Evolutionary conservation across 1,140 invertebrate species (phyloP), one percentile per base, ranked within the genome.

Genomic region (Bradynema listronoti): DNA sequence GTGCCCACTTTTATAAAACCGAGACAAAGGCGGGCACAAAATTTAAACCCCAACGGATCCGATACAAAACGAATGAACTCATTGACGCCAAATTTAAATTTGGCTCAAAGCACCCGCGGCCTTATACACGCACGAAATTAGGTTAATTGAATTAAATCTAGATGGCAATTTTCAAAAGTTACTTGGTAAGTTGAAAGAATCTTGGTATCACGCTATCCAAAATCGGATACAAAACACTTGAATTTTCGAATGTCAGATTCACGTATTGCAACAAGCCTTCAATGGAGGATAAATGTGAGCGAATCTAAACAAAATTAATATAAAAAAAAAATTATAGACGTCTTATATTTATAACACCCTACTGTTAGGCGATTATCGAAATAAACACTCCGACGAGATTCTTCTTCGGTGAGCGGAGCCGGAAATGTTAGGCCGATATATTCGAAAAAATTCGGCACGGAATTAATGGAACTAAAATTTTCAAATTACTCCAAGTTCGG

Each of bases 241-340:
- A 58, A 27, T 32, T 22, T 22, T 69, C 41, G 22, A 58, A 27
- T 9, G 68, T 41, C 1, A 56, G 54, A 41, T 70, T 65, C 24
- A 76, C 69, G 30, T 76, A 63, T 30, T 57, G 45, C 4, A 73
- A 22, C 2, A 69, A 65, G 0, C 71, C 71, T 6, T 73, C 71
- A 33, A 73, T 51, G 9, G 71, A 33, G n/a, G 61, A 59, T 4
- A 75, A 52, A 46, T 72, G 43, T n/a, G n/a, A n/a, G n/a, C n/a
- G n/a, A n/a, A n/a, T n/a, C n/a, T n/a, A n/a, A n/a, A n/a, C n/a
- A n/a, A n/a, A n/a, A n/a, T n/a, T n/a, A n/a, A n/a, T n/a, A n/a
- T n/a, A n/a, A n/a, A n/a, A n/a, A n/a, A n/a, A n/a, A n/a, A n/a
- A n/a, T n/a, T n/a, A n/a, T n/a, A n/a, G n/a, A n/a, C n/a, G n/a